Evolutionary conservation across 2,888 invertebrate species (phyloP).

Genomic region (Sarcophaga variegata): DNA sequence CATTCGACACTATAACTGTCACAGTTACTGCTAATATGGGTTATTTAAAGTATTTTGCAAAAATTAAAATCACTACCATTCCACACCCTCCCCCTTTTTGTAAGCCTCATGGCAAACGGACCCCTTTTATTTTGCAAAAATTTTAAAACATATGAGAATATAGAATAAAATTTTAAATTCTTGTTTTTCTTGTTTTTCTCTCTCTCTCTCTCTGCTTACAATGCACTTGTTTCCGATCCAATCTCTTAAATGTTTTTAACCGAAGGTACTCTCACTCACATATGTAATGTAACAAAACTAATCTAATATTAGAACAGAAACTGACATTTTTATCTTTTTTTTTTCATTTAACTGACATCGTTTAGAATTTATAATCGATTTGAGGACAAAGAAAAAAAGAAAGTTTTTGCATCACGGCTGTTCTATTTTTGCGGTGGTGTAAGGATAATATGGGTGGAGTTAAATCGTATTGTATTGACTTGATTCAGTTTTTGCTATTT

Average conservation of each 20-base stretch:
- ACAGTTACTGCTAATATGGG: slow-evolving; percentile 53
- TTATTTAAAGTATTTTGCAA: slow-evolving; percentile 62
- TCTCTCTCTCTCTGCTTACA: slow-evolving; percentile 44
- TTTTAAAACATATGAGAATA: slow-evolving; percentile 63
- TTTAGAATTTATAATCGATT: neutral
- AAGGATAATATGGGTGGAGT: neutral
- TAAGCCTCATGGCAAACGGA: slow-evolving; percentile 10
- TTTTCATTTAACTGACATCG: slow-evolving; percentile 9
- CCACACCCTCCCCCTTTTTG: slow-evolving; percentile 31
- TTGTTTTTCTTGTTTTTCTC: slow-evolving; percentile 19
- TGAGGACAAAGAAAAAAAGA: neutral
- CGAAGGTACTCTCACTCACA: slow-evolving; percentile 17
- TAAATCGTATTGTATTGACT: slow-evolving; percentile 48
- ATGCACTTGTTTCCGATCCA: slow-evolving; percentile 48
- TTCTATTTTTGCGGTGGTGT: neutral
- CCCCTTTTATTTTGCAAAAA: slow-evolving; percentile 49
- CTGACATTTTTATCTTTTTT: slow-evolving; percentile 50
- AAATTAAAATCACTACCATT: slow-evolving; percentile 43
- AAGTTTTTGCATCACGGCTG: neutral
- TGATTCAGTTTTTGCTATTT: slow-evolving; percentile 32
- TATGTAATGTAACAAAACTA: neutral
- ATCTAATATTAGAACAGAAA: slow-evolving; percentile 37
- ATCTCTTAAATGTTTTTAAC: slow-evolving; percentile 16
- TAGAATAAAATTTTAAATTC: slow-evolving; percentile 18
- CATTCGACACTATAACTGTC: neutral